Percentiles rank a stretch among this genome's conserved stretches.
Conservation (phyloP, 2,113 vertebrate species). For the Pyxicephalus adspersus region DNA sequence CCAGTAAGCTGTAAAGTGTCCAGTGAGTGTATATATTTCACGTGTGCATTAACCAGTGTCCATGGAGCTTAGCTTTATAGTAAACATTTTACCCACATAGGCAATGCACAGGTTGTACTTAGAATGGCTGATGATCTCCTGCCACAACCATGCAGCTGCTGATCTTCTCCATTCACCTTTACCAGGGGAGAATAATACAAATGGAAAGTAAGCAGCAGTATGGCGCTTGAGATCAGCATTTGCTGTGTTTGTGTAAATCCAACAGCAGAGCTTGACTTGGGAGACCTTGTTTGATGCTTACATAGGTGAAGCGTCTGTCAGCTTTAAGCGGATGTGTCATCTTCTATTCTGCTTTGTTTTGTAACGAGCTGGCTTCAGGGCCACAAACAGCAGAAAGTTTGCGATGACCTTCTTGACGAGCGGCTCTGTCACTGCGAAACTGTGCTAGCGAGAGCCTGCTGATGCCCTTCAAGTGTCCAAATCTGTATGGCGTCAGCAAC, state of each 20-base stretch:
- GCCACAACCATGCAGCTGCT: too few relatives aligned
- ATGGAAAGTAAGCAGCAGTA: too few relatives aligned
- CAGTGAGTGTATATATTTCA: too few relatives aligned
- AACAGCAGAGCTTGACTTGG: slow-evolving; percentile 28
- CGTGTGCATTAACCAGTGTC: too few relatives aligned
- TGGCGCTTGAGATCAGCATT: too few relatives aligned
- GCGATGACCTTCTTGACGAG: slow-evolving; percentile 46
- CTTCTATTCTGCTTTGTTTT: slow-evolving; percentile 44
- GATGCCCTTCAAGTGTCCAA: slow-evolving; percentile 42
- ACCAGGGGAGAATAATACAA: too few relatives aligned
- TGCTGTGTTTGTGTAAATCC: neutral
- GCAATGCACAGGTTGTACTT: too few relatives aligned
- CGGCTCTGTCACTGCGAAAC: slow-evolving; percentile 37
- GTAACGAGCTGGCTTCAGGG: slow-evolving; percentile 46
- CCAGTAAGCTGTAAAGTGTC: too few relatives aligned
- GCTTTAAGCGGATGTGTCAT: slow-evolving; percentile 37
- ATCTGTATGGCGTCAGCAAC: slow-evolving; percentile 1
- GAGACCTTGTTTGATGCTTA: slow-evolving; percentile 36
- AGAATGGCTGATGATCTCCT: too few relatives aligned
- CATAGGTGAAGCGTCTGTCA: slow-evolving; percentile 44
- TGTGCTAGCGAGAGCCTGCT: slow-evolving; percentile 14
- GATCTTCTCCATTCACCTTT: too few relatives aligned
- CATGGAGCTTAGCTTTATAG: too few relatives aligned
- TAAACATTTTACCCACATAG: too few relatives aligned
- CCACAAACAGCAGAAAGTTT: slow-evolving; percentile 46